Conservation (phyloP, 2,888 invertebrate species). For the Pardosa pseudoannulata region DNA sequence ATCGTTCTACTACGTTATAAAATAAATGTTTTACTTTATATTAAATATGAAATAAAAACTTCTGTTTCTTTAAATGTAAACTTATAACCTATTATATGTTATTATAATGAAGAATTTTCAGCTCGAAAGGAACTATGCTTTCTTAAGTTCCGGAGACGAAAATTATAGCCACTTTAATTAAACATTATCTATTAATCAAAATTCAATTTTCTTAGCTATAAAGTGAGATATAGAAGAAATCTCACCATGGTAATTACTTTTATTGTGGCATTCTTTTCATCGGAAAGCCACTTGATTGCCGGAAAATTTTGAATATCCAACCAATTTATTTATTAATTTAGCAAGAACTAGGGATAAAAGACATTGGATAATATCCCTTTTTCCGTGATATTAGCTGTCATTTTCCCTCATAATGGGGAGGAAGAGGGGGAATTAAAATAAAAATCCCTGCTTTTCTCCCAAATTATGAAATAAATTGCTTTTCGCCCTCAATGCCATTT, state of each 20-base stretch:
- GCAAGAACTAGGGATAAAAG: background rate
- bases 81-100: too few species aligned
- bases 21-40: too few species aligned
- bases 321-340: constrained; percentile 1
- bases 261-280: background rate
- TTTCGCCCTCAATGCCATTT: background rate
- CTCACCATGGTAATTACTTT: background rate
- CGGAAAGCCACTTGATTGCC: background rate
- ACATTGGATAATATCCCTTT: background rate
- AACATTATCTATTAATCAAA: background rate
- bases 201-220: background rate
- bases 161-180: too few species aligned
- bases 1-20: too few species aligned
- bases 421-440: background rate
- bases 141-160: too few species aligned
- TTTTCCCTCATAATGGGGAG: background rate
- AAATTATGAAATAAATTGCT: constrained; percentile 3
- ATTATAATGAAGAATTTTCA: too few species aligned
- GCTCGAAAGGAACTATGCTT: too few species aligned
- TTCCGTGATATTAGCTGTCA: constrained; percentile 11
- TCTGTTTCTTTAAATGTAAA: too few species aligned
- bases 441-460: background rate
- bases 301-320: background rate
- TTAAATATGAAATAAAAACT: too few species aligned
- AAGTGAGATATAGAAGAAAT: background rate